These are phyloP conservation scores for Mystacides longicornis DNA, from an alignment of 2,888 invertebrate genomes.

Conservation along the genomic window DNA sequence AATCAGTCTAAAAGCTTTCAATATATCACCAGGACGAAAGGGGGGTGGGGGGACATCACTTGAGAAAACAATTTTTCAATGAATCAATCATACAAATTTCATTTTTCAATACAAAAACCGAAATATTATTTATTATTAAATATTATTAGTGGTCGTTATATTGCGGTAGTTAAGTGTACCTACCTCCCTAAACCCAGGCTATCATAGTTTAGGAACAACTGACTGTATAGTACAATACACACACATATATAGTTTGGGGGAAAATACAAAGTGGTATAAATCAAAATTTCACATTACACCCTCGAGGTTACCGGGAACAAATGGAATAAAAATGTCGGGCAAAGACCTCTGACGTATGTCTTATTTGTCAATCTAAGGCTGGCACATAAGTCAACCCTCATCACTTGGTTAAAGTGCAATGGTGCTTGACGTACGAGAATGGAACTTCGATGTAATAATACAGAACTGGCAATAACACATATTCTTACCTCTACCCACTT, in stretches of 20 bases:
- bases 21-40: too few relatives aligned
- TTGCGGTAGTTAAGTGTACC: too few relatives aligned
- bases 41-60: too few relatives aligned
- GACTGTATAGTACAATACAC: background rate
- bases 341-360: constrained; percentile 16
- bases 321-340: constrained; percentile 16
- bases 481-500: background rate
- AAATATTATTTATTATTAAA: too few relatives aligned
- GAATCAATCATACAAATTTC: too few relatives aligned
- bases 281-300: background rate
- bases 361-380: constrained; percentile 20
- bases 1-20: too few relatives aligned
- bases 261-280: background rate
- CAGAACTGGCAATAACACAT: background rate
- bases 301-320: constrained; percentile 8
- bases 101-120: too few relatives aligned
- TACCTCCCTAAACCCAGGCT: too few relatives aligned
- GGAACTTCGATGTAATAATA: background rate
- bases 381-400: constrained; percentile 18
- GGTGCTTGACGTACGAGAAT: constrained; percentile 4
- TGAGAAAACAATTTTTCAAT: too few relatives aligned
- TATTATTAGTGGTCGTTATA: too few relatives aligned
- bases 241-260: background rate
- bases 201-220: too few relatives aligned
- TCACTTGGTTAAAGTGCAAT: constrained; percentile 15